Percentiles rank a stretch among this genome's conserved stretches.
These are phyloP conservation scores for Diorhabda elongata DNA, from an alignment of 1,140 invertebrate genomes.

Conservation along the genomic window DNA sequence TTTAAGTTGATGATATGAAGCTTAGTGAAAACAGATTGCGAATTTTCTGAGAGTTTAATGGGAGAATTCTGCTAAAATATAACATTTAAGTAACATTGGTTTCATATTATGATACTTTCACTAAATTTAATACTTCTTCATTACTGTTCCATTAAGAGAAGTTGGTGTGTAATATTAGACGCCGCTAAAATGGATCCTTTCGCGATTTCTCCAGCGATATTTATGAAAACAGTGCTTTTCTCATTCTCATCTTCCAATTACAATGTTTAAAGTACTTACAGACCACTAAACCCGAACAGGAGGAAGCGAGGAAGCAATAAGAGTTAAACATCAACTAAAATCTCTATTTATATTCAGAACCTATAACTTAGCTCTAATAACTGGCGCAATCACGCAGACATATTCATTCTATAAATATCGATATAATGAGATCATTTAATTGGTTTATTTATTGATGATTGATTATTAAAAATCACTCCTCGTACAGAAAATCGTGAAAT, in stretches of 20 bases:
- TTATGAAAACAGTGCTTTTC: not conserved
- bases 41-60: too few species aligned
- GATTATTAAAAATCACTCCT: not conserved
- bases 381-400: not conserved
- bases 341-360: not conserved
- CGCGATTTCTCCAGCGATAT: not conserved
- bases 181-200: not conserved
- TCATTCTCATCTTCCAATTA: conserved; percentile 2
- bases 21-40: too few species aligned
- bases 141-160: conserved; percentile 1
- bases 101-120: not conserved
- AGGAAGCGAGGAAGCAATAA: not conserved
- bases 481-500: not conserved
- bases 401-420: not conserved
- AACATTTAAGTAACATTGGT: too few species aligned
- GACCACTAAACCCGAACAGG: not conserved
- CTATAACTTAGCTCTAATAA: not conserved
- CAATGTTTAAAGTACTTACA: not conserved
- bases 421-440: not conserved
- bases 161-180: not conserved
- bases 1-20: too few species aligned
- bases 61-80: too few species aligned
- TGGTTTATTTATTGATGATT: not conserved
- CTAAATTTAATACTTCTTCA: not conserved
- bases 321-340: not conserved